Conservation (phyloP, 2,888 invertebrate species). For the Polia nebulosa region DNA sequence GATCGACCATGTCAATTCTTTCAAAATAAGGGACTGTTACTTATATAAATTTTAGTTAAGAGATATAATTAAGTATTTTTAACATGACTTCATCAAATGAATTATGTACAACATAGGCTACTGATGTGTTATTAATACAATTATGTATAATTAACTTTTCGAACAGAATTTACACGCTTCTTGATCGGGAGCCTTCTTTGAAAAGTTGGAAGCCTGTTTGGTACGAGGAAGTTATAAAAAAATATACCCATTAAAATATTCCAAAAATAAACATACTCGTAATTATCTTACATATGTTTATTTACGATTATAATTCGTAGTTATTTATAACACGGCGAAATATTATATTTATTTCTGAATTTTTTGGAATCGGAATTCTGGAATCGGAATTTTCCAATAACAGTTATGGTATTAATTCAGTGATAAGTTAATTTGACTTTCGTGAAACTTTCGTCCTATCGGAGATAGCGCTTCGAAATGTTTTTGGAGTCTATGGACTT, state of each 20-base stretch:
- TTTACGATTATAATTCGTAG: neutral
- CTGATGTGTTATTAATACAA: conserved; percentile 23
- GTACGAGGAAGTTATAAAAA: neutral
- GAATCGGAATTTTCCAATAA: neutral
- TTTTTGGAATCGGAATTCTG: neutral
- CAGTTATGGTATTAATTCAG: neutral
- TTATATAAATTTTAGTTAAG: no score
- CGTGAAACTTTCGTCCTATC: no score
- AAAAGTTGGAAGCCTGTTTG: neutral
- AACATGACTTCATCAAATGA: neutral
- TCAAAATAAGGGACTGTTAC: neutral
- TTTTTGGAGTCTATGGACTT: neutral
- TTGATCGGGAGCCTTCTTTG: neutral
- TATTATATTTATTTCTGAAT: neutral
- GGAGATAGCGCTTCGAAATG: neutral
- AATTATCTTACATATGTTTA: no score
- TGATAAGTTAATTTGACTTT: neutral
- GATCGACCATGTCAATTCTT: neutral
- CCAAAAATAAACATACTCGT: neutral
- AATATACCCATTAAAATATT: neutral
- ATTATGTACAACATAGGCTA: neutral
- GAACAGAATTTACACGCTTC: neutral
- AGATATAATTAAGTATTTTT: neutral
- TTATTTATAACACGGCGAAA: neutral
- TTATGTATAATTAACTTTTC: conserved; percentile 5